Evolutionary conservation across 2,797 vertebrate species (phyloP).

Genomic region (Caiman crocodilus): DNA sequence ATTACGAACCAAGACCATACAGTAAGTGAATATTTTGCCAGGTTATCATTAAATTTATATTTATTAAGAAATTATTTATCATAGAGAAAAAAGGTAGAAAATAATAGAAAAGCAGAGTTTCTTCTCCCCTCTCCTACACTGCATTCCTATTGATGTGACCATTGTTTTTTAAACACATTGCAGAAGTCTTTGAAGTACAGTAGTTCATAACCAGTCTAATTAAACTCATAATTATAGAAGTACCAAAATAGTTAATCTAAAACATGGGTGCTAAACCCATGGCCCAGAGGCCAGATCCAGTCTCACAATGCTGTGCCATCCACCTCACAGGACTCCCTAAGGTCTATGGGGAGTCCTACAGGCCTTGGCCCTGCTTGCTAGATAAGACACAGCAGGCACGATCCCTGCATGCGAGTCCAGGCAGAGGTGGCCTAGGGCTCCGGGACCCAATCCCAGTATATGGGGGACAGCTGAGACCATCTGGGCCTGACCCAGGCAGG

Average conservation of each 20-base stretch:
- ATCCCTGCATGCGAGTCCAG: too few relatives aligned
- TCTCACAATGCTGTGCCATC: too few relatives aligned
- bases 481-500: too few relatives aligned
- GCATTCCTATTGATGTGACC: not conserved
- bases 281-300: not conserved
- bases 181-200: not conserved
- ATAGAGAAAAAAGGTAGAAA: not conserved
- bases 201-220: not conserved
- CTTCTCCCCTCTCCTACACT: not conserved
- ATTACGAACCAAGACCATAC: conserved; percentile 30
- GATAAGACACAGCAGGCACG: too few relatives aligned
- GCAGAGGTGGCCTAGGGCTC: too few relatives aligned
- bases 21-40: conserved; percentile 42
- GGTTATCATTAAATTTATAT: conserved; percentile 55
- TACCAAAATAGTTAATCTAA: not conserved
- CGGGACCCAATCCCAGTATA: too few relatives aligned
- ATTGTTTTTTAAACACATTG: not conserved
- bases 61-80: conserved; percentile 50
- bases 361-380: too few relatives aligned
- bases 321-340: too few relatives aligned
- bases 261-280: not conserved
- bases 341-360: too few relatives aligned
- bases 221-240: not conserved
- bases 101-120: not conserved
- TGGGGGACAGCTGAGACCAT: too few relatives aligned